phyloP scores from a whole-genome alignment of 1,140 invertebrate genomes.

The Steinernema khuongi region DNA sequence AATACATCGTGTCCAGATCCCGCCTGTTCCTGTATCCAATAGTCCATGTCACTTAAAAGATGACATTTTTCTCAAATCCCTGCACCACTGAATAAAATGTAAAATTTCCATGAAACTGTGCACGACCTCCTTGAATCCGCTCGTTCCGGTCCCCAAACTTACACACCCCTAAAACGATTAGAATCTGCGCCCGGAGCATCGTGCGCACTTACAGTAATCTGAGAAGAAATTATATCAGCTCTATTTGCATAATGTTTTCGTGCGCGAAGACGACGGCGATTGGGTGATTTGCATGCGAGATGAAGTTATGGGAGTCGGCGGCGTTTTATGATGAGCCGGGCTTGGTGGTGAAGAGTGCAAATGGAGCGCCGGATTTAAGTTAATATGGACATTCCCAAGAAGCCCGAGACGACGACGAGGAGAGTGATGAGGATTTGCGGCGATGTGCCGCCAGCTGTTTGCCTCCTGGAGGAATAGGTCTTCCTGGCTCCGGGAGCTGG shows the following conservation, averaged over 20 bases:
- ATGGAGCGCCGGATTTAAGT: not conserved
- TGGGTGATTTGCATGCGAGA: conserved; percentile 5
- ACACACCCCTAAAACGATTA: conserved; percentile 3
- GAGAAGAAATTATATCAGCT: conserved; percentile 9
- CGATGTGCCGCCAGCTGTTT: no score
- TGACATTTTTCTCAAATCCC: no score
- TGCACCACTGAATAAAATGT: no score
- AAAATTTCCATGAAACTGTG: no score
- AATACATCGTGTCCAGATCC: no score
- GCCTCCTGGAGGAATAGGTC: no score
- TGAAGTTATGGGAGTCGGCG: not conserved
- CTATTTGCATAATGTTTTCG: conserved; percentile 15
- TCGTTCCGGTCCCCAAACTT: not conserved
- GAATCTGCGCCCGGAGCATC: not conserved
- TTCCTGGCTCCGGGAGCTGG: no score
- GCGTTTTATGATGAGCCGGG: not conserved
- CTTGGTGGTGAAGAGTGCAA: conserved; percentile 9
- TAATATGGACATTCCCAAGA: not conserved
- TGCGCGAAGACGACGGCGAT: not conserved
- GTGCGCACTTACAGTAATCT: not conserved
- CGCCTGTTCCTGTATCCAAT: no score
- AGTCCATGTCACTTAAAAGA: no score
- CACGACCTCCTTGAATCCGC: no score
- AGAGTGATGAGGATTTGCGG: no score
- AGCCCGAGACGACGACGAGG: no score